Percentiles rank a stretch among this genome's conserved stretches.
These are phyloP conservation scores for Leucozona laternaria DNA, from an alignment of 2,888 invertebrate genomes.

Conservation along the genomic window DNA sequence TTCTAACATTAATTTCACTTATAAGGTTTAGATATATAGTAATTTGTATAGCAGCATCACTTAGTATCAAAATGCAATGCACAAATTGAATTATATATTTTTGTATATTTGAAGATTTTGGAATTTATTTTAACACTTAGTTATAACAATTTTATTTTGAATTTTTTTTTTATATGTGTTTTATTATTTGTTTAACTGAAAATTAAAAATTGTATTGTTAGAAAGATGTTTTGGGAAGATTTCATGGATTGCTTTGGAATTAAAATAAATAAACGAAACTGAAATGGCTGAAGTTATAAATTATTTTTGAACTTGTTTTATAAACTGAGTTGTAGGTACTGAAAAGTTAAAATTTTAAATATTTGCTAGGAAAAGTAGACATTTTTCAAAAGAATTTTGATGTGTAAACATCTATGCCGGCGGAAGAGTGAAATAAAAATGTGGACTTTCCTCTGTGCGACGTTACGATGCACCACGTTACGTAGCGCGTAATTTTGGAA, in stretches of 20 bases:
- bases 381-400: too few species aligned
- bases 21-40: neutral
- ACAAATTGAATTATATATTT: neutral
- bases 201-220: neutral
- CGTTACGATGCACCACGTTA: too few species aligned
- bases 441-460: too few species aligned
- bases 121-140: neutral
- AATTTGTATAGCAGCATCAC: neutral
- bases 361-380: too few species aligned
- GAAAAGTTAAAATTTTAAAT: too few species aligned
- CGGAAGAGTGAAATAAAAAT: too few species aligned
- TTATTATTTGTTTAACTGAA: neutral
- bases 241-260: neutral
- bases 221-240: too few species aligned
- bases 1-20: neutral
- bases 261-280: neutral
- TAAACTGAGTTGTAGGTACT: too few species aligned
- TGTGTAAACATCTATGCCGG: too few species aligned
- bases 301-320: too few species aligned
- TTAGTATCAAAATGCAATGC: neutral
- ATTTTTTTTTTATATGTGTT: neutral
- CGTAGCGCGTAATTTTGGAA: too few species aligned
- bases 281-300: neutral
- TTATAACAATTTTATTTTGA: neutral
- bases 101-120: neutral